Conservation (phyloP, 2,888 invertebrate genomes). For the Microctonus hyperodae region DNA sequence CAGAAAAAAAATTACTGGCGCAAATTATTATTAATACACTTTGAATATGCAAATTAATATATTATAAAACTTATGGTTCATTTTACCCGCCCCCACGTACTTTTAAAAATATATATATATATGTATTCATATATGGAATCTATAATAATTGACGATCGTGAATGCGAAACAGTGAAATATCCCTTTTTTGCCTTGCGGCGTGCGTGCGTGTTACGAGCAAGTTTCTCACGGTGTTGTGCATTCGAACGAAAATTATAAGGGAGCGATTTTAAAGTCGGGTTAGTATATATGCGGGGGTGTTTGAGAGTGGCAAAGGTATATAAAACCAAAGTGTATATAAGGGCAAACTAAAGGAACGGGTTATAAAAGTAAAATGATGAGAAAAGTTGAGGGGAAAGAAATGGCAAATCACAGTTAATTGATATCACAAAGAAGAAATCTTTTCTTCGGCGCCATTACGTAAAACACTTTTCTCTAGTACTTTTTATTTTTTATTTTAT, state of each 20-base stretch:
- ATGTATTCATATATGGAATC: conserved; percentile 44
- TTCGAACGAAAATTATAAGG: conserved; percentile 59
- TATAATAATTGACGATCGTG: conserved; percentile 48
- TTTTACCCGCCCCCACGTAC: neutral
- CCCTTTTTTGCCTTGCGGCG: conserved; percentile 32
- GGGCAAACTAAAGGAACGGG: neutral
- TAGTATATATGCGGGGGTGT: conserved; percentile 40
- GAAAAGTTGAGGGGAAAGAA: conserved; percentile 22
- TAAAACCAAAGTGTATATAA: neutral
- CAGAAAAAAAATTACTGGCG: no score
- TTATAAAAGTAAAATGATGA: conserved; percentile 23
- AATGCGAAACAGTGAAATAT: conserved; percentile 29
- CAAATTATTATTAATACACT: neutral
- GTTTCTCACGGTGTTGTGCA: conserved; percentile 61
- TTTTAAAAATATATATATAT: neutral
- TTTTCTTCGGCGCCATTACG: conserved; percentile 33
- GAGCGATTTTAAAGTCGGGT: conserved; percentile 55
- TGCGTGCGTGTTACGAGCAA: conserved; percentile 57
- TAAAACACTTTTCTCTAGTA: conserved; percentile 21
- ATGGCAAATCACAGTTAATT: conserved; percentile 59
- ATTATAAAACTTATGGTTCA: neutral
- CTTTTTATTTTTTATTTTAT: conserved; percentile 24
- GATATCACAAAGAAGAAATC: conserved; percentile 59
- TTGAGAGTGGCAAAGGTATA: conserved; percentile 7
- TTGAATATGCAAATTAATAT: neutral